Base-by-base conservation (phyloP, 2,888 invertebrate genomes). In the Perizoma affinitatum region DNA sequence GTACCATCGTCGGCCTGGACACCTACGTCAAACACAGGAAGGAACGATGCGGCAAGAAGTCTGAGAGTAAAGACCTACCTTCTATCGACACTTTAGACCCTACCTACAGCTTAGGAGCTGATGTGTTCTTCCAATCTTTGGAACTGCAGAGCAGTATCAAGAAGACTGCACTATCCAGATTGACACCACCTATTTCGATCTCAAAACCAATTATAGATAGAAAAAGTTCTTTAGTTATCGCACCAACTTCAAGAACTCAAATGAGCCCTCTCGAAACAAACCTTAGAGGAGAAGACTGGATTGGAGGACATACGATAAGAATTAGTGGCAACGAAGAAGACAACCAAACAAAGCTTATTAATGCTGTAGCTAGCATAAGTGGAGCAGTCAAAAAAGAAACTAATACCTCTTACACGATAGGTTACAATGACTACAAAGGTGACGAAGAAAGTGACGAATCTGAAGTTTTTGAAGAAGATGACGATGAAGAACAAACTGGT, bases 21-120 rank as follows among this genome's bases (percentile, higher is more conserved):
- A 96, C 96, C 81, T 98, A 98, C 81, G 94, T 98, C 35, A 93
- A 94, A 43, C 98, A 98, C 79, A 94, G 97, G 46, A 96, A 96
- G 79, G 90, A 93, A 40, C 94, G 94, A 68, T 97, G 97, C 73
- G 90, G 91, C 35, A 92, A 93, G 81, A 78, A 79, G 55, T 79
- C 70, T 4, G 81, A 80, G 38, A 69, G 71, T 0, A 87, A 87
- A 2, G 87, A 83, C 35, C 71, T 88, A 6, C 81, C 87, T 1
- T 70, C 86, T 0, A 80, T 90, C 58, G 84, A 93, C 64, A 61
- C 89, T 47, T 68, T 93, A 67, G 86, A 93, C 79, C 82, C 92
- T 58, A 72, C 88, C 62, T 95, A 95, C 70, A 93, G 93, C 51
- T 88, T 96, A 5, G 96, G 96, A 65, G 97, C 97, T 0, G 96